Base-by-base conservation (phyloP, 64 coral and sea anemone genomes). In the Platygyra sinensis region DNA sequence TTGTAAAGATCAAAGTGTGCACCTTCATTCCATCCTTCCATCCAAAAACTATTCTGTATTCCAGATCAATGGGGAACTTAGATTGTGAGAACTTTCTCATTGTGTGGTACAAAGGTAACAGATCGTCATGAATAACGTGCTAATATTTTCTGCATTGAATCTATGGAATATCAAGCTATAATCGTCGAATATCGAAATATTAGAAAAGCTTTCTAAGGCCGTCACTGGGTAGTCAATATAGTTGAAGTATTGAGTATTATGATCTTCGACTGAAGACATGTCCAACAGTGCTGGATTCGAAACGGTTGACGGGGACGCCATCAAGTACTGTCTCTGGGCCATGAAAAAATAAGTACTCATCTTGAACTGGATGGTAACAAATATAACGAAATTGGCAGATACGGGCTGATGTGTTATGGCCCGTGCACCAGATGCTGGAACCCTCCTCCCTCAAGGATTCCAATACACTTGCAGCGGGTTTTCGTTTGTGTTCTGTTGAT, bases 71-170 rank as follows among this genome's bases (percentile, higher is more conserved):
- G 32, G 90, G 59, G 4, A 14, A 9, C n/a, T 9, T 52, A 36
- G 30, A 16, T 16, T 76, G 80, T 42, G 91, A 92, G 87, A 86
- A 96, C 46, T 94, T 88, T 15, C 77, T 86, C 30, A 99, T 52
- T 19, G 97, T 99, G 33, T 88, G 81, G 77, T 88, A 99, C 27
- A 99, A 13, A 11, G 97, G 97, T 28, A 99, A 71, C 3, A 99
- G 86, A 92, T 99, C 97, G 24, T 99, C 97, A 59, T 99, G 97
- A 74, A 99, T 20, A 51, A 96, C 85, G 64, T 99, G 97, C 97
- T 99, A 10, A 96, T 90, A 74, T 99, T 99, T 25, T 95, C 94
- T 64, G 93, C 79, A 75, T 94, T 93, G 16, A 99, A 99, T 29
- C 97, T 92, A 61, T 99, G 91, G 86, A 96, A 99, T 31, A 99